Evolutionary conservation across 1,140 invertebrate genomes (phyloP), one percentile per base, ranked within the genome.

Genomic region (Drosophila arizonae): DNA sequence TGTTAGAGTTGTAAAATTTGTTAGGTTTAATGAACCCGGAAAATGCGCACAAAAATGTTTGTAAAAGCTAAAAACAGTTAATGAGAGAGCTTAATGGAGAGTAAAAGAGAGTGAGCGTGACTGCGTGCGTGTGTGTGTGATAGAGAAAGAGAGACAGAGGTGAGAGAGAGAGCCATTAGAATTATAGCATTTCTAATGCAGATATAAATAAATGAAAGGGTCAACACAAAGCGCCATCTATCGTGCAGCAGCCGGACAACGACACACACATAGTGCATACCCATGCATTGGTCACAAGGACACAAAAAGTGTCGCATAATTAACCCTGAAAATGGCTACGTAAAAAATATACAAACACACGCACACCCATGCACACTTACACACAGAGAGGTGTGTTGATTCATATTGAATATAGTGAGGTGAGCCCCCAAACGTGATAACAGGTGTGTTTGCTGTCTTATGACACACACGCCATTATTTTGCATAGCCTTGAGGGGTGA

Each of bases 391-490:
- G 33, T 17, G 33, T 33, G 33, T 9, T 33, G 33, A 33, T 9
- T 33, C 33, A 33, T 33, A 33, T 68, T 62, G 65, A 69, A 68
- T 52, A 73, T 69, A 51, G 62, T 73, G 45, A 73, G 65, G 71
- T 69, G 65, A 72, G 64, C 46, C 15, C 52, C 28, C 30, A 30
- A 11, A 62, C 41, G 65, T 58, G 76, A 70, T 80, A 80, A 76
- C 78, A 79, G 78, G 71, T 86, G 81, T 86, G 81, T 76, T 79
- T 60, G 57, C 45, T 46, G 62, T 50, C n/a, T 65, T 81, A 57
- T 81, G 81, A 76, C 79, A 82, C 79, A 79, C 66, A 82, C 33
- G 55, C 43, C 15, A 43, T 6, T 17, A 28, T 26, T 64, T 68
- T 72, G 61, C 62, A 75, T 72, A 77, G 75, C 64, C 82, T 85